Evolutionary conservation across 1,140 invertebrate species (phyloP), one percentile per base, ranked within the genome.

Genomic region (Fopius arisanus): DNA sequence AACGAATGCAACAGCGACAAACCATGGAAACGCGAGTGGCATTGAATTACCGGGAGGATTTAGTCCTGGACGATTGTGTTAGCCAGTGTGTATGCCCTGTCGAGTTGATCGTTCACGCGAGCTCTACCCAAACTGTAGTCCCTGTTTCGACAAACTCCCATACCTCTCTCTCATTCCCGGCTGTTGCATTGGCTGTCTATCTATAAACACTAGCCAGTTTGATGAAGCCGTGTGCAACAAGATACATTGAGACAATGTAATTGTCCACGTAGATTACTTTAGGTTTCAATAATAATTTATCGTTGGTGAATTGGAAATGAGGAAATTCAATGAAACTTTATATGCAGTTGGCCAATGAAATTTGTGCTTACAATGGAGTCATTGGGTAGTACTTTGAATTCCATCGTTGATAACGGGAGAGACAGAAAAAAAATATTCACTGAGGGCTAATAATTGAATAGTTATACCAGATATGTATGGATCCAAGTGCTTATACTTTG

Each of bases 21-120:
- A 41, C 74, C 70, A 59, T 72, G 43, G 68, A 71, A 67, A 62
- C 67, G 71, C 69, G 63, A 71, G 65, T 76, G 73, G 73, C 73
- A 77, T 74, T 75, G 76, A 77, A 77, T 77, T 77, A 77, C 76
- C 70, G 76, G 48, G 41, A 69, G 66, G 73, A 74, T 77, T 77
- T 75, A 74, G 67, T 48, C 70, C 54, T 37, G 70, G 29, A 70
- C 76, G 73, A 75, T 74, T 66, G 59, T 72, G 76, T 77, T 77
- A 77, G 71, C 76, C 43, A 31, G 48, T 73, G 62, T 65, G 62
- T 31, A 65, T 28, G 62, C 29, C 29, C 66, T 73, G 72, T 73
- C 66, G 73, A 74, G 74, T 75, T 77, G 74, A 77, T 77, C 73
- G 76, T 75, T 77, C 67, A 75, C 76, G 72, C 75, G 76, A 51